These are phyloP conservation scores for Drosophila hydei DNA, from an alignment of 1,140 invertebrate species.

Conservation along the genomic window DNA sequence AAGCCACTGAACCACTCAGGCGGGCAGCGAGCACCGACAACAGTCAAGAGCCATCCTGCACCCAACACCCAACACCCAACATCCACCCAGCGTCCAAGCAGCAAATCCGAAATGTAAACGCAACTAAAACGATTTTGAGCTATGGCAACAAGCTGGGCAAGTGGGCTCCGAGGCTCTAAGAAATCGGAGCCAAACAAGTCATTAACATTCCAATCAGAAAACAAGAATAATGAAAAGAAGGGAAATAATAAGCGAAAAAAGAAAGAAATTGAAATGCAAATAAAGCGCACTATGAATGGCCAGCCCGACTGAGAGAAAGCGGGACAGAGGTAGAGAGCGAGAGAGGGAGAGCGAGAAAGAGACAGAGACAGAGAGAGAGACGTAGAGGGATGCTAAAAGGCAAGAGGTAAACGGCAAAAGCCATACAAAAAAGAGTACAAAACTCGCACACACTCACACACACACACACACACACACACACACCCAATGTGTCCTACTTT, in stretches of 20 bases:
- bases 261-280: constrained; percentile 43
- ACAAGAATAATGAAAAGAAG: too few species aligned
- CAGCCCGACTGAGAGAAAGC: not conserved
- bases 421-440: constrained; percentile 27
- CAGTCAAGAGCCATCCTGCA: not conserved
- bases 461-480: constrained; percentile 19
- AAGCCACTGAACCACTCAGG: constrained; percentile 36
- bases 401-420: constrained; percentile 13
- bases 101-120: constrained; percentile 56
- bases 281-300: constrained; percentile 32
- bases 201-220: constrained; percentile 52
- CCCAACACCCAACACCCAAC: not conserved
- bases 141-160: constrained; percentile 43
- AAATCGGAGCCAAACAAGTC: constrained; percentile 49
- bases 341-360: not conserved
- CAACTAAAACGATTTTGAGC: constrained; percentile 46
- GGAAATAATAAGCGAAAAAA: constrained; percentile 10
- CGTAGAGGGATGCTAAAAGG: not conserved
- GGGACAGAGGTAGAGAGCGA: not conserved
- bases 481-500: constrained; percentile 77
- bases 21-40: not conserved
- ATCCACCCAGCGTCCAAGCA: constrained; percentile 3
- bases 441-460: constrained; percentile 11
- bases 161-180: constrained; percentile 1
- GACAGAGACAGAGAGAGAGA: not conserved